Evolutionary conservation across 1,140 invertebrate species (phyloP).

Genomic region (Drosophila pallidifrons): DNA sequence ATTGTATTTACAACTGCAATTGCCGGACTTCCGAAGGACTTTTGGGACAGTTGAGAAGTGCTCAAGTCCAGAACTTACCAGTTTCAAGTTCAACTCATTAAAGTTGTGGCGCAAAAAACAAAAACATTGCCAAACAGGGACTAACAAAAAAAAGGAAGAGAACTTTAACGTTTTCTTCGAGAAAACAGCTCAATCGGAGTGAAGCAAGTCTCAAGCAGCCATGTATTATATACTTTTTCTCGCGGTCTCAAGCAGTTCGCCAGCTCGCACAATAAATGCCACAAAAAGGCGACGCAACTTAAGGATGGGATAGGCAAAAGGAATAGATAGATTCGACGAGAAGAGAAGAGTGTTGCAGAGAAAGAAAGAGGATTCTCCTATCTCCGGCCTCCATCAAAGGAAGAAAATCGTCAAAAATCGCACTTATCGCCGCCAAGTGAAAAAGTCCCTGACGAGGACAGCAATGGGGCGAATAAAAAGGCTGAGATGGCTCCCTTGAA

Average conservation of each 20-base stretch:
- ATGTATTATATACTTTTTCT: constrained; percentile 51
- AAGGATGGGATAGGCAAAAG: neutral
- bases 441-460: constrained; percentile 50
- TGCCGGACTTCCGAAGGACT: constrained; percentile 24
- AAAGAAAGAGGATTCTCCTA: constrained; percentile 27
- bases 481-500: constrained; percentile 48
- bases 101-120: constrained; percentile 51
- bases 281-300: constrained; percentile 44
- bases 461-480: neutral
- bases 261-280: constrained; percentile 64
- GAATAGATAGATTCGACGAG: neutral
- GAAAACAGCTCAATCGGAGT: constrained; percentile 56
- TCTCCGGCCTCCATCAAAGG: constrained; percentile 61
- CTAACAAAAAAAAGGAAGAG: constrained; percentile 19
- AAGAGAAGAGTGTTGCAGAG: neutral
- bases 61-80: constrained; percentile 44
- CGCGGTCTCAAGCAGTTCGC: constrained; percentile 38
- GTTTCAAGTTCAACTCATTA: constrained; percentile 63
- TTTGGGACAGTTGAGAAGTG: constrained; percentile 35
- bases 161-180: constrained; percentile 42
- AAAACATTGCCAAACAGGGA: constrained; percentile 29
- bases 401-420: constrained; percentile 80
- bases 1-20: constrained; percentile 58
- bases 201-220: constrained; percentile 60
- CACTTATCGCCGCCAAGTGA: constrained; percentile 69